phyloP scores from a whole-genome alignment of 2,113 vertebrate species.

The Taxidea taxus region DNA sequence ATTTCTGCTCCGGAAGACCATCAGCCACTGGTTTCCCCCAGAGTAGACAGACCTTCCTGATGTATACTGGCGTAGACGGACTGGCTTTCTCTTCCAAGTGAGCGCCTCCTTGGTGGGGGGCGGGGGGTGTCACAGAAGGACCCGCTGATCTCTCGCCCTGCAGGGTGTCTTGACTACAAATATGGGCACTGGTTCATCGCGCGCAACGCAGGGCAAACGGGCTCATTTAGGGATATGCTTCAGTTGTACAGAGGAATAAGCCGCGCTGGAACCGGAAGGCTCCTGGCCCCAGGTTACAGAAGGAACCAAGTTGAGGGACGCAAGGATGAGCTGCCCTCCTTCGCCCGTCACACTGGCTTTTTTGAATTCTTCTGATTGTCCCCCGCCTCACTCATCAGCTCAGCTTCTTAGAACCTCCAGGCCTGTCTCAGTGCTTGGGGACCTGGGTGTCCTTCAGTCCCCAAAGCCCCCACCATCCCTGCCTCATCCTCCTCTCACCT shows the following conservation, averaged over 20 bases:
- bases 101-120: neutral
- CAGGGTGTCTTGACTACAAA: neutral
- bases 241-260: neutral
- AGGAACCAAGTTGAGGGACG: neutral
- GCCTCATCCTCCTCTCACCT: neutral
- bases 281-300: neutral
- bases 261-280: neutral
- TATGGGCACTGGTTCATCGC: neutral
- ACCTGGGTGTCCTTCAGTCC: neutral
- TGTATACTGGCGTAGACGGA: too few relatives aligned
- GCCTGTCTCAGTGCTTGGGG: neutral
- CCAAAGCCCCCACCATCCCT: neutral
- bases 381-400: neutral
- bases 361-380: neutral
- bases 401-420: neutral
- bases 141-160: neutral
- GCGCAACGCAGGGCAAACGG: neutral
- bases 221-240: neutral
- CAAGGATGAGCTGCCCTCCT: neutral
- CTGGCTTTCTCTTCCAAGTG: neutral
- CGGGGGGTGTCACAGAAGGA: too few relatives aligned
- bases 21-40: neutral
- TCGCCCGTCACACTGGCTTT: too few relatives aligned
- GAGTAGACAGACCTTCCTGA: neutral
- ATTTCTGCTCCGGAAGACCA: neutral